Evolutionary conservation across 2,888 invertebrate species (phyloP).

Genomic region (Cheilosia variabilis): DNA sequence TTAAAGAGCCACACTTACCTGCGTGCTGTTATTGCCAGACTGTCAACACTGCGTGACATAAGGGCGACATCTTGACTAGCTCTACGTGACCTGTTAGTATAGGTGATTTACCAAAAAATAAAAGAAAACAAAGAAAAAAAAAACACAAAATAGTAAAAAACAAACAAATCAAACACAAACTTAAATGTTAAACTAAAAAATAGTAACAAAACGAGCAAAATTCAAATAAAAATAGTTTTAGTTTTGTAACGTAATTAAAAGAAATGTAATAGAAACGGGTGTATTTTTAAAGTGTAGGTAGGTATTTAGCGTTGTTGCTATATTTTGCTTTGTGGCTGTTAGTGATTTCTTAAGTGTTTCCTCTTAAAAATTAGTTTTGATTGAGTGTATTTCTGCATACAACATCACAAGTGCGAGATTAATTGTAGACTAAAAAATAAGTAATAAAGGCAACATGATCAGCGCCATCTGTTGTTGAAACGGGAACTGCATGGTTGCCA

Average conservation of each 20-base stretch:
- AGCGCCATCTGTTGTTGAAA: no score
- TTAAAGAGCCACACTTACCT: conserved; percentile 85
- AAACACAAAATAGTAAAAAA: conserved; percentile 80
- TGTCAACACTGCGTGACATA: conserved; percentile 88
- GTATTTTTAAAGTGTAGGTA: background rate
- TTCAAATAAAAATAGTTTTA: conserved; percentile 70
- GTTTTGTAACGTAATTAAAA: background rate
- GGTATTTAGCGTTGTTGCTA: no score
- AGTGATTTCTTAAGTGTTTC: no score
- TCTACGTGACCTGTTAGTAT: conserved; percentile 90
- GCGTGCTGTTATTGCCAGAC: conserved; percentile 86
- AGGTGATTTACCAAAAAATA: conserved; percentile 76
- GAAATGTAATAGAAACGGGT: background rate
- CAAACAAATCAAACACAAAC: conserved; percentile 75
- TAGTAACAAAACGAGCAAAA: conserved; percentile 77
- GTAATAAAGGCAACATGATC: no score
- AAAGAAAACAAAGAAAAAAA: conserved; percentile 80
- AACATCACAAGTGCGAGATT: no score
- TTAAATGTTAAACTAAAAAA: conserved; percentile 76
- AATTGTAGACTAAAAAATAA: no score
- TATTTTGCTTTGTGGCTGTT: no score
- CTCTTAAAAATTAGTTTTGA: no score
- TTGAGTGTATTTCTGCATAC: no score
- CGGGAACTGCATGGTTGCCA: no score
- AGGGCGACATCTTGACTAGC: conserved; percentile 91